These are phyloP conservation scores for Perca flavescens DNA, from an alignment of 2,113 vertebrate species.

Conservation along the genomic window DNA sequence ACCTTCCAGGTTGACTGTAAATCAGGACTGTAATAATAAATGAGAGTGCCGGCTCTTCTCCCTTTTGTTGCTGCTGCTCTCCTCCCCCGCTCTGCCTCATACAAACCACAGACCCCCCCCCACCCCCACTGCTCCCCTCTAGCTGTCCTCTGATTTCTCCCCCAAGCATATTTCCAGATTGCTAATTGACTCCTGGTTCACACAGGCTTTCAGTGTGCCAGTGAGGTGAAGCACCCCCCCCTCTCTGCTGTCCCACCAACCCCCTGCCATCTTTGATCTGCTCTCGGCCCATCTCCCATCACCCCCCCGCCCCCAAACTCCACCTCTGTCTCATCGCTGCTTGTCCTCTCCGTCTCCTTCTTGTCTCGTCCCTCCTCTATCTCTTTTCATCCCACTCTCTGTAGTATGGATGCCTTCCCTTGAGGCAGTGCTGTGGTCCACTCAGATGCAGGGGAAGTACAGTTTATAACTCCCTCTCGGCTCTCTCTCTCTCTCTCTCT, in stretches of 20 bases:
- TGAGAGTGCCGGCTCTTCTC: conserved; percentile 58
- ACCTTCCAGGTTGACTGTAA: conserved; percentile 70
- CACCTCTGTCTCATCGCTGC: background rate
- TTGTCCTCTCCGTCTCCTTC: background rate
- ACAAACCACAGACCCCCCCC: background rate
- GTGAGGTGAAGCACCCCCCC: background rate
- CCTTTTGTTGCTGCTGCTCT: conserved; percentile 64
- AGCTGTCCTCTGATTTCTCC: conserved; percentile 63
- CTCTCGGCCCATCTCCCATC: conserved; percentile 16
- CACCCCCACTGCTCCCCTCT: conserved; percentile 10
- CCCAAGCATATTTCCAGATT: conserved; percentile 79
- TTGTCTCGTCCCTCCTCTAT: background rate
- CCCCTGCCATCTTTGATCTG: conserved; percentile 44
- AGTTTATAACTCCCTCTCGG: conserved; percentile 34
- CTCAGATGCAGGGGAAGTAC: conserved; percentile 48
- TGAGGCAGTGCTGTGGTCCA: conserved; percentile 53
- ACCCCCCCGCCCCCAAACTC: background rate
- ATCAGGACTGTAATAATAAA: conserved; percentile 74
- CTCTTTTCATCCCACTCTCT: background rate
- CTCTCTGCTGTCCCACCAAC: conserved; percentile 4
- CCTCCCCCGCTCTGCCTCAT: conserved; percentile 33
- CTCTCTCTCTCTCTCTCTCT: conserved; percentile 15
- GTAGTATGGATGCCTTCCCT: conserved; percentile 42
- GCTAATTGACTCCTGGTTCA: conserved; percentile 81
- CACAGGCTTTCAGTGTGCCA: conserved; percentile 54